These are phyloP conservation scores for Nerophis ophidion DNA, from an alignment of 2,113 vertebrate species.

Conservation along the genomic window DNA sequence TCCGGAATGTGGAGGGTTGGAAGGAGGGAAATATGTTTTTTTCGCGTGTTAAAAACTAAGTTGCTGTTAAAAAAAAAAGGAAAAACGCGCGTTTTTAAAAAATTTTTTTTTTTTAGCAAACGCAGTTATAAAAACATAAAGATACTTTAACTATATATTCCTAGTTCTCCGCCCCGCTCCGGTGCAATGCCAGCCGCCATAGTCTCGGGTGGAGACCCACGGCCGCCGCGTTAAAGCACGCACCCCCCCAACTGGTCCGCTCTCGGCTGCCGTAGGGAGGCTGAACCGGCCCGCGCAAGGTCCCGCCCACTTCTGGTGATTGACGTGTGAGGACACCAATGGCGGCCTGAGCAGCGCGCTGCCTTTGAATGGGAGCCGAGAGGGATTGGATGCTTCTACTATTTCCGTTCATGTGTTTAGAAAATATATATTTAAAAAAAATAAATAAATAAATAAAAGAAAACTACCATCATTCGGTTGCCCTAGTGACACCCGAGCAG, in stretches of 20 bases:
- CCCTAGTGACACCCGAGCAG: slow-evolving; percentile 53
- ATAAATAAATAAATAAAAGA: no score
- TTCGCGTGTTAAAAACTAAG: slow-evolving; percentile 65
- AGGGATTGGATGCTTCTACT: slow-evolving; percentile 23
- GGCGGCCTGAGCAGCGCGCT: slow-evolving; percentile 3
- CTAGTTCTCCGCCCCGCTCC: slow-evolving; percentile 45
- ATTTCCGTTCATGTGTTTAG: slow-evolving; percentile 65
- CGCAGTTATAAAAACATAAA: background rate
- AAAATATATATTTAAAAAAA: background rate
- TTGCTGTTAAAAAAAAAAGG: slow-evolving; percentile 43
- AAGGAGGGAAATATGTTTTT: slow-evolving; percentile 14
- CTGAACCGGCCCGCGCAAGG: background rate
- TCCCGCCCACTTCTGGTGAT: slow-evolving; percentile 29
- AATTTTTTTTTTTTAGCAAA: slow-evolving; percentile 3
- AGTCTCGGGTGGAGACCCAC: slow-evolving; percentile 75
- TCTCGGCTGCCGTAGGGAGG: slow-evolving; percentile 71
- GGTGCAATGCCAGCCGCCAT: slow-evolving; percentile 64
- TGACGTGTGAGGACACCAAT: slow-evolving; percentile 57
- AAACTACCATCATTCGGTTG: slow-evolving; percentile 60
- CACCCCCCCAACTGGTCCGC: slow-evolving; percentile 48
- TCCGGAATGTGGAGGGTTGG: slow-evolving; percentile 1
- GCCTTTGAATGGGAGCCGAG: slow-evolving; percentile 28
- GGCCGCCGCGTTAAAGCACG: slow-evolving; percentile 49
- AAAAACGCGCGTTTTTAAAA: slow-evolving; percentile 7
- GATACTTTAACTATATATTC: slow-evolving; percentile 29